Evolutionary conservation across 1,140 invertebrate species (phyloP).

Genomic region (Neotoxoptera formosana): DNA sequence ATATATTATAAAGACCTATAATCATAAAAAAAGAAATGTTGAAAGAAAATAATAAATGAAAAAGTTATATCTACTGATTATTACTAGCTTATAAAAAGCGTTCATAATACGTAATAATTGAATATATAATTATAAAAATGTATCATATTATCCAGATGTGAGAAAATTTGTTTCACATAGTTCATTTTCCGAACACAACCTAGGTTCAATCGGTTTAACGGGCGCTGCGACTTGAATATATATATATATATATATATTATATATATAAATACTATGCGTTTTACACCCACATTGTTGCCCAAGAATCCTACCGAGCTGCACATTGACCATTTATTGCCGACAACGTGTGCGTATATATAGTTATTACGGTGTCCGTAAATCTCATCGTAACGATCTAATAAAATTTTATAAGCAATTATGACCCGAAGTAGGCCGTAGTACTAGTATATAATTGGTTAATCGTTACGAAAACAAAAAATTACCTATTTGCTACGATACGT

Average conservation of each 20-base stretch:
- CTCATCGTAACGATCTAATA: slow-evolving; percentile 19
- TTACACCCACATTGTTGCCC: slow-evolving; percentile 4
- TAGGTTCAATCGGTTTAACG: neutral
- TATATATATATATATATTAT: neutral
- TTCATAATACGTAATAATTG: neutral
- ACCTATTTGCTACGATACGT: neutral
- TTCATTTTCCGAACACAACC: neutral
- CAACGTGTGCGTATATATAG: neutral
- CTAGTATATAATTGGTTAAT: neutral
- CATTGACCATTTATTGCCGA: neutral
- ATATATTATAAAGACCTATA: neutral
- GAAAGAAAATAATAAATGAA: too few relatives aligned
- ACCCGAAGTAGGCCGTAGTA: neutral
- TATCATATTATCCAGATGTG: neutral
- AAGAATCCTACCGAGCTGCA: neutral
- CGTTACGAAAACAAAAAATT: neutral
- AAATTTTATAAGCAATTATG: slow-evolving; percentile 10
- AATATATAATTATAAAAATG: neutral
- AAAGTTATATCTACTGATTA: too few relatives aligned
- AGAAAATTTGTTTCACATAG: neutral
- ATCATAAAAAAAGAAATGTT: neutral
- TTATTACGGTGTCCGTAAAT: neutral
- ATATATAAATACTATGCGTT: neutral
- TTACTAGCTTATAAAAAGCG: neutral
- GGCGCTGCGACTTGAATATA: neutral